phyloP scores from a whole-genome alignment of 2,797 vertebrate species.

The Muraenolepis orangiensis region DNA sequence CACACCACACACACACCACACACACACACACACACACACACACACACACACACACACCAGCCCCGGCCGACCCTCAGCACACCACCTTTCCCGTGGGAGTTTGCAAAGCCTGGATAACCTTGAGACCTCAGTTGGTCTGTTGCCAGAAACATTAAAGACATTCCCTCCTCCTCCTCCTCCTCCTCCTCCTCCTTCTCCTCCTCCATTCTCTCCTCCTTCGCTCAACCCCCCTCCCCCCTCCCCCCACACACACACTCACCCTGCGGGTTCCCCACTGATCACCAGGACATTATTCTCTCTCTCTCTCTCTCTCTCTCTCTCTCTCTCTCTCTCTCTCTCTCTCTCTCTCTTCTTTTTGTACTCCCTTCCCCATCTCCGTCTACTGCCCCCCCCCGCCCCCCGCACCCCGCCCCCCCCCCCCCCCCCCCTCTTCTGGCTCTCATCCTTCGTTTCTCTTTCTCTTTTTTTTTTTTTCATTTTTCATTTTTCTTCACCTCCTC shows the following conservation, averaged over 20 bases:
- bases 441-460: slow-evolving; percentile 40
- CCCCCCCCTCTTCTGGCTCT: slow-evolving; percentile 55
- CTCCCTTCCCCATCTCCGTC: slow-evolving; percentile 55
- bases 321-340: slow-evolving; percentile 56
- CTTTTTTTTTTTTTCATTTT: slow-evolving; percentile 61
- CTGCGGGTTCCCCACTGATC: slow-evolving; percentile 67
- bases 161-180: slow-evolving; percentile 58
- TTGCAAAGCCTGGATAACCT: slow-evolving; percentile 82
- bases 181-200: slow-evolving; percentile 53
- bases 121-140: slow-evolving; percentile 80
- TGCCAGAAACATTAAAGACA: slow-evolving; percentile 85
- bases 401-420: slow-evolving; percentile 49
- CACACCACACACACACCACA: too few relatives aligned
- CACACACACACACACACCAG: too few relatives aligned
- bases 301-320: slow-evolving; percentile 6
- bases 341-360: slow-evolving; percentile 39
- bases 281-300: slow-evolving; percentile 72
- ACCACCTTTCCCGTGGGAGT: slow-evolving; percentile 95
- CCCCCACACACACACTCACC: slow-evolving; percentile 35
- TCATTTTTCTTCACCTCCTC: slow-evolving; percentile 59
- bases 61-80: slow-evolving; percentile 43
- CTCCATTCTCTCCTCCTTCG: slow-evolving; percentile 58
- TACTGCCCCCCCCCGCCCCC: slow-evolving; percentile 50
- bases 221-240: slow-evolving; percentile 58
- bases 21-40: too few relatives aligned